Percentiles rank a stretch among this genome's conserved stretches.
phyloP scores from a whole-genome alignment of 2,888 invertebrate species.

The Elaeidobius kamerunicus region DNA sequence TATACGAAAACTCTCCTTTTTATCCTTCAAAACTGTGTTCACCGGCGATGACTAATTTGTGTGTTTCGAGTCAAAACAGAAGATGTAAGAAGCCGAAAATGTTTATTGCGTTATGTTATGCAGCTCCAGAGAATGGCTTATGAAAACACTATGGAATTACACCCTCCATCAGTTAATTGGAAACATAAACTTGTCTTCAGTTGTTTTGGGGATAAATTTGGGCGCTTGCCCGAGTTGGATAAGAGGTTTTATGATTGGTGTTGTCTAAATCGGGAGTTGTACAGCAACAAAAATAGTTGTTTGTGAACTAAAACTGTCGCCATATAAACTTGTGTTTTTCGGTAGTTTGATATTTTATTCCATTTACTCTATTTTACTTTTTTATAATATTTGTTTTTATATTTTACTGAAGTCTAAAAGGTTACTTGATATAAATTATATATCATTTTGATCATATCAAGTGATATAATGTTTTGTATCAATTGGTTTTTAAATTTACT shows the following conservation, averaged over 20 bases:
- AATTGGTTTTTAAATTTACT: too few species aligned
- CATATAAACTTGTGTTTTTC: too few species aligned
- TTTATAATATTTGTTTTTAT: too few species aligned
- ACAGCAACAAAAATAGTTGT: too few species aligned
- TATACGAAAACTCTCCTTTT: conserved; percentile 3
- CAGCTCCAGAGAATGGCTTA: conserved; percentile 17
- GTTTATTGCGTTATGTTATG: conserved; percentile 16
- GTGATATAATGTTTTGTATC: too few species aligned
- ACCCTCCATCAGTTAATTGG: conserved; percentile 24
- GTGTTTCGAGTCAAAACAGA: conserved; percentile 17
- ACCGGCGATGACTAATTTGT: conserved; percentile 20
- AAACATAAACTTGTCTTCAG: conserved; percentile 24
- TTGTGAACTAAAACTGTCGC: too few species aligned
- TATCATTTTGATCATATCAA: too few species aligned
- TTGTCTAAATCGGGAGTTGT: too few species aligned
- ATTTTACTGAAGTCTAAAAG: too few species aligned
- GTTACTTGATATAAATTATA: too few species aligned
- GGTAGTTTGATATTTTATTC: too few species aligned
- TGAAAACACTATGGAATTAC: conserved; percentile 23
- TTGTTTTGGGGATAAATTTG: conserved; percentile 13
- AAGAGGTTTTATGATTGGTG: conserved; percentile 8
- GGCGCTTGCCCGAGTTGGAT: conserved; percentile 13
- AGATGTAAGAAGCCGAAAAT: conserved; percentile 16
- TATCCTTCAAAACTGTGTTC: neutral
- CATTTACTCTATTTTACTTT: too few species aligned